Evolutionary conservation across 2,113 vertebrate genomes (phyloP).

Genomic region (Solea senegalensis): DNA sequence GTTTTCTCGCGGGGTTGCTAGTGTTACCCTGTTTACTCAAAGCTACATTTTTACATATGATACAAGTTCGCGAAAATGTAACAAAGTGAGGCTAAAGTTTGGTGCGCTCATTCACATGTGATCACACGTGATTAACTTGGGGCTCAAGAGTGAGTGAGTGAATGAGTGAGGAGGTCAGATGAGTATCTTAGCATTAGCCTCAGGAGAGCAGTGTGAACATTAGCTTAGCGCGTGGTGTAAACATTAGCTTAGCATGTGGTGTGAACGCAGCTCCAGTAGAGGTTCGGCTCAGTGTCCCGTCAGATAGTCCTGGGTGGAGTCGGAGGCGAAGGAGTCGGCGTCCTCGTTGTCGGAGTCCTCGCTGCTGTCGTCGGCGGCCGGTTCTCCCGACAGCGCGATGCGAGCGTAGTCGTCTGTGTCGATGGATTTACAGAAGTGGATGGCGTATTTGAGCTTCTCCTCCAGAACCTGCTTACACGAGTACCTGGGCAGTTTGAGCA

Average conservation of each 20-base stretch:
- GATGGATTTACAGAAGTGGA: conserved; percentile 99
- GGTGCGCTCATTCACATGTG: too few relatives aligned
- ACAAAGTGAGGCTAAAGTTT: too few relatives aligned
- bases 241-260: too few relatives aligned
- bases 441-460: conserved; percentile 98
- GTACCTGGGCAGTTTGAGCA: conserved; percentile 96
- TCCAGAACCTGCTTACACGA: conserved; percentile 97
- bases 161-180: too few relatives aligned
- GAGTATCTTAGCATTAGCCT: too few relatives aligned
- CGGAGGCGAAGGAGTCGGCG: conserved; percentile 97
- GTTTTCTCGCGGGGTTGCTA: too few relatives aligned
- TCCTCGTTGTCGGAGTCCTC: conserved; percentile 97
- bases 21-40: too few relatives aligned
- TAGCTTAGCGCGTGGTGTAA: background rate
- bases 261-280: conserved; percentile 23
- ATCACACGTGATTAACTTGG: too few relatives aligned
- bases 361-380: conserved; percentile 93
- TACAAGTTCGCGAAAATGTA: too few relatives aligned
- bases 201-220: background rate
- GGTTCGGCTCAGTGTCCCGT: conserved; percentile 88
- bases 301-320: conserved; percentile 97
- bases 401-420: conserved; percentile 98
- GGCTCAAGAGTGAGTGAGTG: conserved; percentile 43
- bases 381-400: conserved; percentile 94
- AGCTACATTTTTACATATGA: too few relatives aligned